Base-by-base conservation (phyloP, 1,140 invertebrate species). In the Meloidogyne hapla region DNA sequence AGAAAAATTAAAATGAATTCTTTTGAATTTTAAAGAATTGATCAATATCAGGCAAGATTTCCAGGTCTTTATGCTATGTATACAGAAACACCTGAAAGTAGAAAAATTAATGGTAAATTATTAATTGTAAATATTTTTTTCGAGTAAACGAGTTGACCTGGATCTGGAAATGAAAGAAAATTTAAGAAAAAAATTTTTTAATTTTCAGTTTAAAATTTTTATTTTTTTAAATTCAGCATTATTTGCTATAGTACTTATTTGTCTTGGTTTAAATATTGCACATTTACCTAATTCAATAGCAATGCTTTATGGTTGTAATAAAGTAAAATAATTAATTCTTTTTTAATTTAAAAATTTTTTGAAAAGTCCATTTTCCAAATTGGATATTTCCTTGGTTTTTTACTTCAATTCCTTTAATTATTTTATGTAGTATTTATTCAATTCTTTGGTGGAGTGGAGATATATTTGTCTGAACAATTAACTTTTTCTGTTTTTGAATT, bases 371-470 rank as follows among this genome's bases (percentile, higher is more conserved):
- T 40, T 21, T 45, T 6, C 69, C 77, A 56, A 76, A 70, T 26
- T 77, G 77, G 4, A 79, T 87, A 40, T 80, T 82, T 66, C 84
- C 86, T 1, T 86, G 84, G 81, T 88, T 86, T 71, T 84, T 84
- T 75, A 81, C 84, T 9, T 67, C 71, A 21, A 76, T 79, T 23
- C 79, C 82, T 13, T 70, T 84, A 4, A 79, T 87, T 38, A 68
- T 81, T 5, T 68, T 86, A 62, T 78, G 75, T 33, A 87, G 84
- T 0, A 79, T 84, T 9, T 86, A 86, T 74, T 77, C 86, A n/a
- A 78, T 86, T 15, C 62, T 86, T 9, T 86, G 84, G 84, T 86
- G 84, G 84, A 80, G 78, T 69, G 84, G 84, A 42, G 83, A 84
- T 68, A 69, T 84, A 15, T 84, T 85, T 76, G 87, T n/a, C 84